Evolutionary conservation across 2,888 invertebrate species (phyloP).

Genomic region (Leucozona laternaria): DNA sequence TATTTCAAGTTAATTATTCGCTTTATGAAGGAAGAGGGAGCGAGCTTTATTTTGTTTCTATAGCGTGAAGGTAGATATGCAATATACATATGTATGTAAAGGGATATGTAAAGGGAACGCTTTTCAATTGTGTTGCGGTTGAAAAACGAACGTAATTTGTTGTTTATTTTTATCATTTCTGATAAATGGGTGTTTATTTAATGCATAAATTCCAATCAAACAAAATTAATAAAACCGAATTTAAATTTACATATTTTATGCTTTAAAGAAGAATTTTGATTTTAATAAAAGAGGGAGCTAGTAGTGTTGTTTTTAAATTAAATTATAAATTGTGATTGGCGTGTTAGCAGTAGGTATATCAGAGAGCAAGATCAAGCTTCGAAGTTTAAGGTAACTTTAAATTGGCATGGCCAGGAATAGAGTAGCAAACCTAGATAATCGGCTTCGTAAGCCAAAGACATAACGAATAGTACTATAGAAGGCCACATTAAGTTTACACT

Average conservation of each 20-base stretch:
- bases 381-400: too few relatives aligned
- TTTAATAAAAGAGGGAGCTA: neutral
- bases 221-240: neutral
- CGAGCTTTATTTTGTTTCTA: constrained; percentile 23
- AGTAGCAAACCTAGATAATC: too few relatives aligned
- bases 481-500: too few relatives aligned
- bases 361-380: too few relatives aligned
- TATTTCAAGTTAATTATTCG: constrained; percentile 72
- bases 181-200: constrained; percentile 57
- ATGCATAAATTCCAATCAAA: constrained; percentile 44
- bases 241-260: neutral
- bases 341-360: too few relatives aligned
- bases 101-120: neutral
- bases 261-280: neutral
- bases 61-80: neutral
- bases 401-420: too few relatives aligned
- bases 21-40: constrained; percentile 38
- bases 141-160: constrained; percentile 55
- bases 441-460: too few relatives aligned
- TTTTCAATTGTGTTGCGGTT: constrained; percentile 52
- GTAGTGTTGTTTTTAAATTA: too few relatives aligned
- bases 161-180: constrained; percentile 42
- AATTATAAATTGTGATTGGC: too few relatives aligned
- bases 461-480: too few relatives aligned
- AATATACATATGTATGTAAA: neutral